Evolutionary conservation across 2,888 invertebrate genomes (phyloP), one percentile per base, ranked within the genome.

Genomic region (Ceramica pisi): DNA sequence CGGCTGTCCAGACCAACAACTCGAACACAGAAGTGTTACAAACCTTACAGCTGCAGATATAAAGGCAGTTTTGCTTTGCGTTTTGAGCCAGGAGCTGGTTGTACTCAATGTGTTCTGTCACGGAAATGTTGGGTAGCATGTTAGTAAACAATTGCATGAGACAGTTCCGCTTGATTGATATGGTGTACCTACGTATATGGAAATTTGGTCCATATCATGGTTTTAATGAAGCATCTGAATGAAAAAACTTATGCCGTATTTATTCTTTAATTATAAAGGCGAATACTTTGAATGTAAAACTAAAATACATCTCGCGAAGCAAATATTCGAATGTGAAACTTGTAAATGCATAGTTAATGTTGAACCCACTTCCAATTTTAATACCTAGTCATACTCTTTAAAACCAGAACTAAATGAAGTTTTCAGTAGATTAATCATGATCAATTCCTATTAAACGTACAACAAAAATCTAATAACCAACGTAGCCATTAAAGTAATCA

Each of bases 401-500:
- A 53, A 56, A 56, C 16, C 35, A 31, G 7, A 41, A 70, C 62
- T 59, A 38, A 76, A 67, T 69, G 9, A 56, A 63, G 60, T 51
- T 71, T 72, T 51, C 63, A 81, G 82, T 76, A 76, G 62, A 84
- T 80, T 83, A 70, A 82, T 80, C 82, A 83, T 82, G 81, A 78
- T 76, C 75, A 85, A 83, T 81, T 81, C 82, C 71, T 82, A 83
- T 84, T 83, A 83, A 87, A 86, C 67, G 80, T 69, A 60, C 57
- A 81, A 79, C 76, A 83, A 86, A 88, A 87, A 89, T 89, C 87
- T 87, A 89, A 89, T 88, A 89, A 85, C 86, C 85, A 82, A 71
- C 78, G 68, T 66, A 61, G 84, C 87, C 85, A 89, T 90, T 88
- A 89, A 86, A 86, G 89, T 89, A 92, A 93, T 93, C 92, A 92